Evolutionary conservation across 2,797 vertebrate genomes (phyloP), one percentile per base, ranked within the genome.

Genomic region (Glossophaga mutica): DNA sequence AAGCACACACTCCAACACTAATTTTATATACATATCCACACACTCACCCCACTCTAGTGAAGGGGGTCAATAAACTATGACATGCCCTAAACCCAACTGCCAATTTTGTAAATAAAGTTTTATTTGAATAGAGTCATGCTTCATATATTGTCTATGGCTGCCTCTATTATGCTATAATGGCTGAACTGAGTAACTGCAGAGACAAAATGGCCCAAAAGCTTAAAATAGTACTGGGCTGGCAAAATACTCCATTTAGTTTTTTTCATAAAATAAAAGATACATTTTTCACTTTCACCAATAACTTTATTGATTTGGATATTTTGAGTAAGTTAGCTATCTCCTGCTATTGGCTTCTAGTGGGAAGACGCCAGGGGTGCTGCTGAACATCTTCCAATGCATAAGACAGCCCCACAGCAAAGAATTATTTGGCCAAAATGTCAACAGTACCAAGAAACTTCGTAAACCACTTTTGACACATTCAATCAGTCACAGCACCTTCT

Each of bases 91-190:
- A 77, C 32, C 59, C 21, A 9, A 24, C n/a, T 22, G 55, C 48
- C 34, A 24, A 57, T 39, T 59, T 65, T 86, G 21, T 82, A 93
- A 87, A 92, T 78, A 96, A 90, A 94, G n/a, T 55, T 90, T 79
- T 87, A 85, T 91, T 79, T 68, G 50, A 93, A 85, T 37, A 93
- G 9, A 93, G 57, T 88, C 37, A 93, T 22, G 34, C 26, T 74
- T 82, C 62, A 46, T 4, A 2, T 14, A 52, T 32, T 42, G 1
- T 48, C 34, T 76, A 34, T 7, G 22, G 62, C 42, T 65, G 57
- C 26, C 48, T 55, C 32, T 42, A 26, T 87, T 34, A 76, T 19
- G 16, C 57, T 73, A 50, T 4, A 29, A 37, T 3, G 6, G 32
- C 59, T 94, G 71, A 50, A 85, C 0, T 39, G 46, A 78, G 39